Evolutionary conservation across 1,140 invertebrate species (phyloP).

Genomic region (Apis mellifera): Amel_HAv3.1 CM009940.2:7642001-7642500

Average conservation of each 20-base stretch:
- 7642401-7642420: not conserved
- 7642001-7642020: slow-evolving; percentile 14
- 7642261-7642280: slow-evolving; percentile 16
- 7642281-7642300: slow-evolving; percentile 3
- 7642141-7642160: slow-evolving; percentile 66
- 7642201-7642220: slow-evolving; percentile 14
- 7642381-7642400: not conserved
- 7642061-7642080: slow-evolving; percentile 49
- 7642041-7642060: slow-evolving; percentile 22
- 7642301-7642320: not conserved
- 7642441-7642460: slow-evolving; percentile 37
- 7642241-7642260: slow-evolving; percentile 17
- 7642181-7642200: slow-evolving; percentile 66
- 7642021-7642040: no score
- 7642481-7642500: slow-evolving; percentile 20
- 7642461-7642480: slow-evolving; percentile 33
- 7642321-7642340: not conserved
- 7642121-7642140: slow-evolving; percentile 51
- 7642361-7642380: not conserved
- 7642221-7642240: slow-evolving; percentile 61
- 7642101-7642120: slow-evolving; percentile 2
- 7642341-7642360: not conserved
- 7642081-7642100: slow-evolving; percentile 13
- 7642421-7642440: slow-evolving; percentile 45
- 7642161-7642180: slow-evolving; percentile 68